Base-by-base conservation (phyloP, 2,113 vertebrate species). In the Desmodus rotundus region DNA sequence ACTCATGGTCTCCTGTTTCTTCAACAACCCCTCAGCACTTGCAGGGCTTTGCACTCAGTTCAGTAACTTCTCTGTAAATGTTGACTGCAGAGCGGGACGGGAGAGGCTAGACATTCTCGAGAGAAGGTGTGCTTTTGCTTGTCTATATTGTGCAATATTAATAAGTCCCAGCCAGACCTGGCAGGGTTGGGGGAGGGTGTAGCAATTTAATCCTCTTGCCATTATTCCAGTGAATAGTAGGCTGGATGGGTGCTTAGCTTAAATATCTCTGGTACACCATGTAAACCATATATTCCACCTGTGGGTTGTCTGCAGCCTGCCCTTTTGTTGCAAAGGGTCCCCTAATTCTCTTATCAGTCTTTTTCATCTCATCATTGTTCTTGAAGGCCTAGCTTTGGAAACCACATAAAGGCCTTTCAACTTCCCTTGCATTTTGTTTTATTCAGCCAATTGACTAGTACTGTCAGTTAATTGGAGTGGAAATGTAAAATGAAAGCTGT, bases 391-490 rank as follows among this genome's bases (percentile, higher is more conserved):
- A 28, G 95, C 96, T 95, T 97, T 95, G 28, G 72, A 63, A 96
- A 93, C 94, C 63, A 20, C 15, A n/a, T 0, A 41, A 81, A 4
- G 16, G 70, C 5, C 88, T 96, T 96, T 93, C 91, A 61, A 83
- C 85, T 91, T 97, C 94, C 88, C 90, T 70, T 95, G 72, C 22
- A 7, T 73, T 94, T 52, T 73, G 43, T 95, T 95, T 97, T 90
- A 68, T 98, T 95, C 96, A 97, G 96, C 94, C 88, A 67, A 0
- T 98, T 95, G 94, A 95, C 96, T n/a, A 54, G 68, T 81, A 54
- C 96, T 96, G 96, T 96, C 95, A 38, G 16, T 89, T 97, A 97
- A 98, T 98, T 97, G 98, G 96, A 97, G 95, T 97, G 97, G 97
- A 97, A 97, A 97, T 94, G 97, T 95, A 93, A 92, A 96, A 89